Evolutionary conservation across 64 coral and sea anemone species (phyloP).

Genomic region (Porites australiensis): DNA sequence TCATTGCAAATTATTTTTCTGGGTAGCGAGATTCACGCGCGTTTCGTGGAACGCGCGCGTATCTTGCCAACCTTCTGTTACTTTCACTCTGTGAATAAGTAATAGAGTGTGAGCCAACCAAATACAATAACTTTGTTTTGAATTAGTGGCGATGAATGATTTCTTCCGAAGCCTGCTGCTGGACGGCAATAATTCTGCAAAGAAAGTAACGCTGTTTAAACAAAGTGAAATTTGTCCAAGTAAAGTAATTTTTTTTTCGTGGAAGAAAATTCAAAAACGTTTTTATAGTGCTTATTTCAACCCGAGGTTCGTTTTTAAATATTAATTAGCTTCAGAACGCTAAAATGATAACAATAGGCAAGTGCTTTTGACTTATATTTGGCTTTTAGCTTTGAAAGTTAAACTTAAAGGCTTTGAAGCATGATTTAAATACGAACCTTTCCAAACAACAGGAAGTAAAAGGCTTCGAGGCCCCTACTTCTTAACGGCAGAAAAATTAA

Average conservation of each 20-base stretch:
- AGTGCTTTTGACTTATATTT: not conserved
- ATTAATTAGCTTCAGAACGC: constrained; percentile 52
- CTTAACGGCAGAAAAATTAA: constrained; percentile 12
- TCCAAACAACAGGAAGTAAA: not conserved
- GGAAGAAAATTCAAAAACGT: not conserved
- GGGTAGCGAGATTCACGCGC: not conserved
- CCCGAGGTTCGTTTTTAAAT: constrained; percentile 30
- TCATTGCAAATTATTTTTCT: not conserved
- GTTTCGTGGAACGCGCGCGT: constrained; percentile 10
- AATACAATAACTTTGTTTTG: constrained; percentile 44
- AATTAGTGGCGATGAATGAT: constrained; percentile 7
- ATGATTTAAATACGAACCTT: not conserved
- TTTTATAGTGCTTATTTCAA: not conserved
- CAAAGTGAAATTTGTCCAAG: not conserved
- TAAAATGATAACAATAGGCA: not conserved
- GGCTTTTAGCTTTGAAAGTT: not conserved
- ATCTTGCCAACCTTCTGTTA: not conserved
- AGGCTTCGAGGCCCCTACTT: not conserved
- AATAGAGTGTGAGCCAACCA: constrained; percentile 15
- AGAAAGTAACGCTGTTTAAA: not conserved
- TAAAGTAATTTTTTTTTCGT: not conserved
- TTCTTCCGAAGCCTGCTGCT: not conserved
- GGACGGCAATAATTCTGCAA: not conserved
- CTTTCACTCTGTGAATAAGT: constrained; percentile 32
- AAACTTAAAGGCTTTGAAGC: not conserved